Conservation (phyloP, 2,113 vertebrate genomes). For the Pandion haliaetus region DNA sequence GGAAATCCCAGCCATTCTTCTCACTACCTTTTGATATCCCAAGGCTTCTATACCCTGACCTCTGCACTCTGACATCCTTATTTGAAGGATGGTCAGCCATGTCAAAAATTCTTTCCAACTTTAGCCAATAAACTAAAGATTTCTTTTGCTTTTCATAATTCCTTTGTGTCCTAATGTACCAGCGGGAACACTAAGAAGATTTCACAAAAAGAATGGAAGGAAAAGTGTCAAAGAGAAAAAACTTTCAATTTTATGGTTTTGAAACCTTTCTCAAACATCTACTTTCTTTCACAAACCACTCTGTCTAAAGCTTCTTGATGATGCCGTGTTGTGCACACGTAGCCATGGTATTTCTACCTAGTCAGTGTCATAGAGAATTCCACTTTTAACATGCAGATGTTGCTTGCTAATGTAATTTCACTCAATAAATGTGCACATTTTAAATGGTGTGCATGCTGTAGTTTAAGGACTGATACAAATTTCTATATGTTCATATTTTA, state of each 20-base stretch:
- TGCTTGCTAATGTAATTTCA: not conserved
- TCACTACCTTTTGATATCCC: slow-evolving; percentile 68
- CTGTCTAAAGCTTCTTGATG: not conserved
- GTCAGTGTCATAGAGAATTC: not conserved
- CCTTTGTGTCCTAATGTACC: not conserved
- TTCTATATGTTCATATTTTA: not conserved
- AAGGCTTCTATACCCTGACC: slow-evolving; percentile 68
- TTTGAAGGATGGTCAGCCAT: slow-evolving; percentile 44
- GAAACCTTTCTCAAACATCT: not conserved
- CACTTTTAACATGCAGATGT: not conserved
- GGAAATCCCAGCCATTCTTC: slow-evolving; percentile 65
- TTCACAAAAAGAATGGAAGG: not conserved
- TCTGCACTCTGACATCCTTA: slow-evolving; percentile 63
- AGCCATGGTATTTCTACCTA: not conserved
- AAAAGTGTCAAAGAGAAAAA: not conserved
- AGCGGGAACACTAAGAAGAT: not conserved
- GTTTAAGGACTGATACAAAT: not conserved
- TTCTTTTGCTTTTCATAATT: slow-evolving; percentile 30
- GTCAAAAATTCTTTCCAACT: slow-evolving; percentile 61
- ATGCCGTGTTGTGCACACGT: fast-evolving
- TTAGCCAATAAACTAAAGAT: slow-evolving; percentile 22
- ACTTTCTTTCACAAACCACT: not conserved
- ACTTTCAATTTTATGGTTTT: not conserved
- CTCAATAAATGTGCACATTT: not conserved
- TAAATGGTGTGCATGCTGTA: not conserved